Percentiles rank a stretch among this genome's conserved stretches.
Conservation (phyloP, 2,113 vertebrate genomes). For the Hippocampus guttulatus region DNA sequence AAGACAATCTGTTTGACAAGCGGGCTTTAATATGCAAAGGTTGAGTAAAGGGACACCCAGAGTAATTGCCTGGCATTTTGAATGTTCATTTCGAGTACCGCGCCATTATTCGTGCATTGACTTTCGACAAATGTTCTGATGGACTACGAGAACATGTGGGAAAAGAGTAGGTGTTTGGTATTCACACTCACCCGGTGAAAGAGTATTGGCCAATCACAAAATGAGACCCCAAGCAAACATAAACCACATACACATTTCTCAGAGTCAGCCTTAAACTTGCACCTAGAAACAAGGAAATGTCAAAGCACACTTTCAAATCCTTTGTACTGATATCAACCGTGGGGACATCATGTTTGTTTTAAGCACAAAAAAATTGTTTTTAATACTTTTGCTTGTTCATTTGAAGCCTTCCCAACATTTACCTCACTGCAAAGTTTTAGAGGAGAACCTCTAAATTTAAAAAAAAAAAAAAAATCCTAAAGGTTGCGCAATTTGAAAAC, state of each 20-base stretch:
- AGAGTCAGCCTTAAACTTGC: constrained; percentile 16
- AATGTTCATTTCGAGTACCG: constrained; percentile 54
- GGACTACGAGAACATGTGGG: constrained; percentile 43
- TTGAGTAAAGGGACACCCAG: constrained; percentile 52
- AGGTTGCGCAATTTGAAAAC: no score
- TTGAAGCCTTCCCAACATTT: no score
- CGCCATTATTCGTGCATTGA: constrained; percentile 27
- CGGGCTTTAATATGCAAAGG: constrained; percentile 51
- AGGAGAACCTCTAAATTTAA: no score
- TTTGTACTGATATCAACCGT: not conserved
- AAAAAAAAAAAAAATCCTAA: no score
- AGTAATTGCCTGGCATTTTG: constrained; percentile 52
- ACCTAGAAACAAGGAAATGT: constrained; percentile 11
- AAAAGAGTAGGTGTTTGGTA: constrained; percentile 55
- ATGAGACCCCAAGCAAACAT: constrained; percentile 42
- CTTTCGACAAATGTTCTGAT: constrained; percentile 36
- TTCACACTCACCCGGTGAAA: constrained; percentile 56
- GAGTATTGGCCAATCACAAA: constrained; percentile 42
- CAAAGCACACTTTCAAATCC: constrained; percentile 14
- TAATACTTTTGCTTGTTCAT: not conserved
- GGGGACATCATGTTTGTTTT: constrained; percentile 21
- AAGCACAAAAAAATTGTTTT: not conserved
- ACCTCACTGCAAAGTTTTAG: no score
- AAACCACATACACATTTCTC: constrained; percentile 41
- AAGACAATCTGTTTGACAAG: constrained; percentile 64